These are phyloP conservation scores for Enteromius radiatus DNA, from an alignment of 2,797 vertebrate genomes.

Conservation along the genomic window DNA sequence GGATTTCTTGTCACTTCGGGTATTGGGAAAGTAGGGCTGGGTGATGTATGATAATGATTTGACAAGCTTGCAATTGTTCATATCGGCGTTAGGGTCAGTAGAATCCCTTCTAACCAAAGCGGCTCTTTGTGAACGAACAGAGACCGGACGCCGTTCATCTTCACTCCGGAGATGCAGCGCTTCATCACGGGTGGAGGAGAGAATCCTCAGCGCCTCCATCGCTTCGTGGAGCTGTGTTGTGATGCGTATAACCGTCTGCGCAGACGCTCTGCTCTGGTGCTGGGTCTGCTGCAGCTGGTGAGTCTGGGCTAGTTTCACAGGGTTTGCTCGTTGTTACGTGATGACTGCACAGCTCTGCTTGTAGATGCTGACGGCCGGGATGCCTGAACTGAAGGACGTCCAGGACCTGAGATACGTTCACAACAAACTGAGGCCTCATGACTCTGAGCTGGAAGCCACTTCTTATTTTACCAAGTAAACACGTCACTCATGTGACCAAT, in stretches of 20 bases:
- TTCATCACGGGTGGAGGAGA: conserved; percentile 88
- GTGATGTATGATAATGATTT: too few relatives aligned
- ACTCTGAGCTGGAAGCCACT: conserved; percentile 87
- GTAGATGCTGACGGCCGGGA: conserved; percentile 86
- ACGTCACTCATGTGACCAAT: background rate
- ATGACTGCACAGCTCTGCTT: conserved; percentile 6
- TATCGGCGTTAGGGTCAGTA: too few relatives aligned
- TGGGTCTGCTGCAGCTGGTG: conserved; percentile 88
- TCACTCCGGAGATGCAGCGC: conserved; percentile 92
- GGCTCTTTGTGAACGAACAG: conserved; percentile 65
- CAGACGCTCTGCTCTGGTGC: conserved; percentile 80
- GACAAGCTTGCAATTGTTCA: too few relatives aligned
- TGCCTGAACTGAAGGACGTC: conserved; percentile 84
- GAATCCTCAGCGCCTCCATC: conserved; percentile 82
- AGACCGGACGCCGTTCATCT: conserved; percentile 89
- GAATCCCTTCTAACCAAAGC: background rate
- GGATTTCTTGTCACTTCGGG: background rate
- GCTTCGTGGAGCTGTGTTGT: conserved; percentile 92
- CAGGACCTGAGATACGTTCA: conserved; percentile 86
- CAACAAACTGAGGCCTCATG: conserved; percentile 83
- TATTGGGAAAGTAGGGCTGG: background rate
- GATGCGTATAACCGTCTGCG: conserved; percentile 87
- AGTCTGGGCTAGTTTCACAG: conserved; percentile 51
- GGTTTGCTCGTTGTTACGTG: too few relatives aligned
- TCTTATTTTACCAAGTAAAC: conserved; percentile 89